A percentile compares a stretch with the other conserved stretches of the same genome.
phyloP scores from a whole-genome alignment of 2,113 vertebrate genomes.

The Poeciliopsis prolifica region DNA sequence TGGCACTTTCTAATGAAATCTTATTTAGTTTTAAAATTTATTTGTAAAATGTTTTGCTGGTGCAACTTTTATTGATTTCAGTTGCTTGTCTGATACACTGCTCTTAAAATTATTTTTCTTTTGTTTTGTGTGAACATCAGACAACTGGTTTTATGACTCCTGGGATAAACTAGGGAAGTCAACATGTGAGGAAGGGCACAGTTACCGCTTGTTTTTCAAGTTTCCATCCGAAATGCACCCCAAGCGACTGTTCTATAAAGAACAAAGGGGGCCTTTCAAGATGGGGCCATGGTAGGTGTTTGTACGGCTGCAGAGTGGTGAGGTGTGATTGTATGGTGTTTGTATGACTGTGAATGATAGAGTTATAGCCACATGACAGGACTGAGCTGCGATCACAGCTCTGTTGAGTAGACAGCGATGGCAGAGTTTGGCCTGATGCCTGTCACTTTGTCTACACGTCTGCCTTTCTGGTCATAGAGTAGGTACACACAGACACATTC shows the following conservation, averaged over 20 bases:
- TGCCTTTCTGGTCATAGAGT: conserved; percentile 47
- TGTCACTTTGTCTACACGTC: conserved; percentile 69
- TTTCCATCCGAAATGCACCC: conserved; percentile 10
- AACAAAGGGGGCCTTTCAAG: conserved; percentile 36
- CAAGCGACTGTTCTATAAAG: conserved; percentile 10
- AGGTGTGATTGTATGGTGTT: conserved; percentile 36
- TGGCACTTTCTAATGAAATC: too few species aligned
- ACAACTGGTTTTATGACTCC: conserved; percentile 16
- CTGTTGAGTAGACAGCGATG: conserved; percentile 59
- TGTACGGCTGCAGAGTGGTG: conserved; percentile 9
- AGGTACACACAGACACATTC: conserved; percentile 27
- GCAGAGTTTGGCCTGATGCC: conserved; percentile 59
- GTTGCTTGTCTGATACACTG: conserved; percentile 16
- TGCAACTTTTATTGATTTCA: neutral
- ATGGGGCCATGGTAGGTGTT: conserved; percentile 24
- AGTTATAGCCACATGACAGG: conserved; percentile 73
- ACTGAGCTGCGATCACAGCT: conserved; percentile 69
- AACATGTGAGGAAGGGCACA: conserved; percentile 2
- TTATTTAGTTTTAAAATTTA: conserved; percentile 24
- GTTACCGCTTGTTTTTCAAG: conserved; percentile 21
- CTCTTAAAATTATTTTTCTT: conserved; percentile 8
- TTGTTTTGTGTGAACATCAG: conserved; percentile 29
- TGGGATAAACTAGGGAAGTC: conserved; percentile 23
- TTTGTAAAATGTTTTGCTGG: conserved; percentile 8
- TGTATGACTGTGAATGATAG: conserved; percentile 59